These are phyloP conservation scores for Pristionchus maxplancki DNA, from an alignment of 2,888 invertebrate species.

Conservation along the genomic window DNA sequence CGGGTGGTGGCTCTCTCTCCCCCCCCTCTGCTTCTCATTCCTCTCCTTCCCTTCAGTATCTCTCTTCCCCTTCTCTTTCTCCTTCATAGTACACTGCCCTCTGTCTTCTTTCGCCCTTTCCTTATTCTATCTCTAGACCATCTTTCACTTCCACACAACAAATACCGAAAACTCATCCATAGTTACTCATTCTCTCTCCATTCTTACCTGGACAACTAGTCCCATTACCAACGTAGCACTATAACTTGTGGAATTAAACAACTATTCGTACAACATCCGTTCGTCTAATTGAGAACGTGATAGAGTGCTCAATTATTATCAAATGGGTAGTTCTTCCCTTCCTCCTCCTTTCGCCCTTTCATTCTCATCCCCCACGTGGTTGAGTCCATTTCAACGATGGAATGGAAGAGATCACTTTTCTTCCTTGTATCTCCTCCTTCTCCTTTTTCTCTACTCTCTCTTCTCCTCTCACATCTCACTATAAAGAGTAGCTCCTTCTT, in stretches of 20 bases:
- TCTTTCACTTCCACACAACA: background rate
- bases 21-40: slow-evolving; percentile 2
- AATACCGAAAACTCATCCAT: no score
- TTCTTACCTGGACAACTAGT: background rate
- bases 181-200: background rate
- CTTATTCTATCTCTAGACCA: background rate
- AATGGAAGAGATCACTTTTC: slow-evolving; percentile 5
- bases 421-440: slow-evolving; percentile 2
- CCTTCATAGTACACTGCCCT: slow-evolving; percentile 41
- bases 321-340: background rate
- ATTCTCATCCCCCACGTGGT: slow-evolving; percentile 15
- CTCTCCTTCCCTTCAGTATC: background rate
- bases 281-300: background rate
- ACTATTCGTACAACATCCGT: background rate
- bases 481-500: slow-evolving; percentile 37
- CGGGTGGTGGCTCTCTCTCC: slow-evolving; percentile 13
- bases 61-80: background rate
- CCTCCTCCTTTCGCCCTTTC: background rate
- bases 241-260: background rate
- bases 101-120: slow-evolving; percentile 6
- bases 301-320: background rate
- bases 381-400: slow-evolving; percentile 18
- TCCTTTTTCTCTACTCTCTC: background rate
- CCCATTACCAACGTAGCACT: background rate
- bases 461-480: slow-evolving; percentile 5